Percentiles rank a stretch among this genome's conserved stretches.
phyloP scores from a whole-genome alignment of 2,797 vertebrate species.

The Phrynocephalus forsythii region DNA sequence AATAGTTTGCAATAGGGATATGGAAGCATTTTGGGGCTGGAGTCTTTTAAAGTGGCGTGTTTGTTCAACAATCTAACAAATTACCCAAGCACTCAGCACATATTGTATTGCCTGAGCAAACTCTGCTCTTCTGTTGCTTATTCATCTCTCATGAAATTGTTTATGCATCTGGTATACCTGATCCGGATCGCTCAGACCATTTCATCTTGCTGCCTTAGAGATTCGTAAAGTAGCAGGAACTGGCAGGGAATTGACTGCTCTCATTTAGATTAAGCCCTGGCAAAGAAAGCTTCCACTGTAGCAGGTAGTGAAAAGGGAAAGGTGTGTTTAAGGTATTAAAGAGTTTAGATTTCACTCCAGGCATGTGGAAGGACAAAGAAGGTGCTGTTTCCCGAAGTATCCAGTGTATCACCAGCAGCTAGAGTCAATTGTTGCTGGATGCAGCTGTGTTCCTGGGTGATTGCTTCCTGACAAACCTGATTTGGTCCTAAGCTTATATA shows the following conservation, averaged over 20 bases:
- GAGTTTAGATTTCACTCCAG: constrained; percentile 46
- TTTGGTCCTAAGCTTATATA: constrained; percentile 2
- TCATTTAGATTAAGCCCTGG: constrained; percentile 36
- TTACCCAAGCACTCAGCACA: not conserved
- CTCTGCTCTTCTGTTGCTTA: not conserved
- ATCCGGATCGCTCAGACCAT: not conserved
- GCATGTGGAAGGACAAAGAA: constrained; percentile 39
- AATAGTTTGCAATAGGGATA: not conserved
- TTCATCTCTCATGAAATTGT: not conserved
- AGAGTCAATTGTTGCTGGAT: constrained; percentile 21
- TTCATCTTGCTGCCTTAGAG: not conserved
- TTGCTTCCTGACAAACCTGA: constrained; percentile 22
- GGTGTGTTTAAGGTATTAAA: constrained; percentile 38
- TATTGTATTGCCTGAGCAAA: not conserved
- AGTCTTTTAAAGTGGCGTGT: not conserved
- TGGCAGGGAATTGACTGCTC: constrained; percentile 18
- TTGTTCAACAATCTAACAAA: not conserved
- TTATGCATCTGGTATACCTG: not conserved
- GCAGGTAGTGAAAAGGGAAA: constrained; percentile 42
- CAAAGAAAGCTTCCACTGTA: constrained; percentile 38
- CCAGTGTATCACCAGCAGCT: constrained; percentile 30
- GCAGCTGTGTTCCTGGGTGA: constrained; percentile 27
- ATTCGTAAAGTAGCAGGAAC: constrained; percentile 22
- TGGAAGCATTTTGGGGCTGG: not conserved
- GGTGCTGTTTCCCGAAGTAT: constrained; percentile 29